phyloP scores from a whole-genome alignment of 2,113 vertebrate genomes.

The Phalacrocorax pelagicus region DNA sequence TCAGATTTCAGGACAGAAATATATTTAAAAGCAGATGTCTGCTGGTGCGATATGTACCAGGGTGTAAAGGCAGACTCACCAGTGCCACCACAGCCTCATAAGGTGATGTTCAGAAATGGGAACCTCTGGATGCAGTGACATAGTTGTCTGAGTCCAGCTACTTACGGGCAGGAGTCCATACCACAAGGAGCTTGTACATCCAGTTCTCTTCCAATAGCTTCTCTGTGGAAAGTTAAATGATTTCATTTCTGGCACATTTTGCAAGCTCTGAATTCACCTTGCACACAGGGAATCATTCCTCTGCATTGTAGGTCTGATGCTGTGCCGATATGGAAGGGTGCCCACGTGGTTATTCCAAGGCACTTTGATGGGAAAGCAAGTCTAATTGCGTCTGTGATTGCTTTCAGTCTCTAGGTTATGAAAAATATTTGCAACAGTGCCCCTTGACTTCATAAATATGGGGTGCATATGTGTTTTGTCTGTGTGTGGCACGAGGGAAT shows the following conservation, averaged over 20 bases:
- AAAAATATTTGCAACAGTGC: constrained; percentile 55
- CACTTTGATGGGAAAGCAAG: constrained; percentile 47
- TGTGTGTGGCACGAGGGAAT: constrained; percentile 69
- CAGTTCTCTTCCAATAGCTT: neutral
- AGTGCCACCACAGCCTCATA: neutral
- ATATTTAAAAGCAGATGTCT: neutral
- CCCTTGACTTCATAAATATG: constrained; percentile 67
- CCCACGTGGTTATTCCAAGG: constrained; percentile 32
- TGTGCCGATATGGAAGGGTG: constrained; percentile 56
- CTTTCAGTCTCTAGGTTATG: constrained; percentile 58
- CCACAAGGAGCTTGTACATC: constrained; percentile 35
- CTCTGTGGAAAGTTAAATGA: constrained; percentile 41
- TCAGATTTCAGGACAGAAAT: neutral
- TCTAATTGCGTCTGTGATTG: constrained; percentile 25
- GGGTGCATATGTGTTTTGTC: constrained; percentile 69
- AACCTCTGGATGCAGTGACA: neutral
- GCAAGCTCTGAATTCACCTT: constrained; percentile 43
- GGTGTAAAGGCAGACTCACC: neutral
- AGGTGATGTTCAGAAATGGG: neutral
- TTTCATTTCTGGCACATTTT: constrained; percentile 35
- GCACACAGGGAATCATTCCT: constrained; percentile 21
- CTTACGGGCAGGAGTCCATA: constrained; percentile 8
- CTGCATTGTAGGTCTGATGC: constrained; percentile 68
- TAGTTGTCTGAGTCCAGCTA: neutral
- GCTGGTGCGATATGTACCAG: neutral